phyloP scores from a whole-genome alignment of 2,888 invertebrate genomes.

The Lasius fuliginosus region DNA sequence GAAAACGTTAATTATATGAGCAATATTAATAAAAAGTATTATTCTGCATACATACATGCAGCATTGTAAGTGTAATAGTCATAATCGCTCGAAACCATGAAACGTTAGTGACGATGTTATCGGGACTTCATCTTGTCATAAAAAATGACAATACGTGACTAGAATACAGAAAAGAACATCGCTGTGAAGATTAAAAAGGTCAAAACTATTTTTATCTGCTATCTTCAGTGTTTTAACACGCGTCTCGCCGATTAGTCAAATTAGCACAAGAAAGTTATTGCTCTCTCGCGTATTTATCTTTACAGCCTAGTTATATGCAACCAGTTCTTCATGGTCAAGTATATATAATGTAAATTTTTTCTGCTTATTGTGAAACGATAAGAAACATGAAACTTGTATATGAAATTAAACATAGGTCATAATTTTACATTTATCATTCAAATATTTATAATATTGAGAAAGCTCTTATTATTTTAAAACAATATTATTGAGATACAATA shows the following conservation, averaged over 20 bases:
- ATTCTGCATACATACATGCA: no score
- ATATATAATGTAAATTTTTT: slow-evolving; percentile 7
- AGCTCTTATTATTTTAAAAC: background rate
- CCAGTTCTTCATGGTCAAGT: slow-evolving; percentile 54
- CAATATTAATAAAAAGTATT: background rate
- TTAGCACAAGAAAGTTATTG: slow-evolving; percentile 68
- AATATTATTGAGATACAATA: background rate
- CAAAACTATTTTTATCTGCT: slow-evolving; percentile 41
- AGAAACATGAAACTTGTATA: background rate
- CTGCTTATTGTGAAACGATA: background rate
- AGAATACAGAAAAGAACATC: slow-evolving; percentile 18
- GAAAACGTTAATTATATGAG: background rate
- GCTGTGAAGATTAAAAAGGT: slow-evolving; percentile 25
- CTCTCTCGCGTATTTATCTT: slow-evolving; percentile 36
- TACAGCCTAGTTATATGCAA: slow-evolving; percentile 65
- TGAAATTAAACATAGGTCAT: background rate
- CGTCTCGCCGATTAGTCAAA: slow-evolving; percentile 63
- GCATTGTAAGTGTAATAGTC: background rate
- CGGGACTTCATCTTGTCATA: background rate
- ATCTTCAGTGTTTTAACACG: slow-evolving; percentile 44
- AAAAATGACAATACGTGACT: slow-evolving; percentile 16
- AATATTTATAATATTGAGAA: background rate
- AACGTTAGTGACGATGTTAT: background rate
- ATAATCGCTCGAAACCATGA: background rate
- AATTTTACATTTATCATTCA: background rate